A percentile compares a stretch with the other conserved stretches of the same genome.
Conservation (phyloP, 53 echinoderm and acorn worm genomes). For the Antedon mediterranea region DNA sequence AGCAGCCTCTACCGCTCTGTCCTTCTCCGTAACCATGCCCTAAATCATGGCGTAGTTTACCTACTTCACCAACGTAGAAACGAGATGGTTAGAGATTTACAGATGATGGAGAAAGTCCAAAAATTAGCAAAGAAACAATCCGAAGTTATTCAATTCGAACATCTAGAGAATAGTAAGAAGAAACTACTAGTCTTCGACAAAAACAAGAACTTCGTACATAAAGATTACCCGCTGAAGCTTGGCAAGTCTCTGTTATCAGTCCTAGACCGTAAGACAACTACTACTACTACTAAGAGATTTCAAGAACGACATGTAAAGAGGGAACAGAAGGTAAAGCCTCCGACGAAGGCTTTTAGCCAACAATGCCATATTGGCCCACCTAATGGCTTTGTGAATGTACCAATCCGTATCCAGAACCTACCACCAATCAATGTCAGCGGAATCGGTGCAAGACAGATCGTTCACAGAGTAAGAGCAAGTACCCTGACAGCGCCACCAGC, state of each 20-base stretch:
- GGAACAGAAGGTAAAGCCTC: too few species aligned
- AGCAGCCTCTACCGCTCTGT: slow-evolving; percentile 9
- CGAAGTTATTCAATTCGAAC: not conserved
- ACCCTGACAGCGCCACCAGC: not conserved
- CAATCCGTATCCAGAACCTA: not conserved
- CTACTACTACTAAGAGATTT: too few species aligned
- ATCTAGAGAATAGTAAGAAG: not conserved
- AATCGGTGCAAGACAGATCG: not conserved
- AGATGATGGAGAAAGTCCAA: not conserved
- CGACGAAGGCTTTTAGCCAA: too few species aligned
- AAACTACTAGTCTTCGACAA: not conserved
- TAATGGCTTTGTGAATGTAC: not conserved
- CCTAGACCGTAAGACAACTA: not conserved
- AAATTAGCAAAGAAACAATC: not conserved
- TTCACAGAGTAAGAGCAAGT: not conserved
- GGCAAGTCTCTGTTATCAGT: not conserved
- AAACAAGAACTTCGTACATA: not conserved
- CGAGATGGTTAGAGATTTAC: not conserved
- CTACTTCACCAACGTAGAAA: not conserved
- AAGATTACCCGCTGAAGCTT: not conserved
- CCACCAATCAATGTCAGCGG: not conserved
- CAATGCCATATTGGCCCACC: not conserved
- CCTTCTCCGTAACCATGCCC: slow-evolving; percentile 14
- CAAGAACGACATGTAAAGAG: too few species aligned
- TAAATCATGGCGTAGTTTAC: slow-evolving; percentile 8